Evolutionary conservation across 2,888 invertebrate species (phyloP).

Genomic region (Drosophila subsilvestris): DNA sequence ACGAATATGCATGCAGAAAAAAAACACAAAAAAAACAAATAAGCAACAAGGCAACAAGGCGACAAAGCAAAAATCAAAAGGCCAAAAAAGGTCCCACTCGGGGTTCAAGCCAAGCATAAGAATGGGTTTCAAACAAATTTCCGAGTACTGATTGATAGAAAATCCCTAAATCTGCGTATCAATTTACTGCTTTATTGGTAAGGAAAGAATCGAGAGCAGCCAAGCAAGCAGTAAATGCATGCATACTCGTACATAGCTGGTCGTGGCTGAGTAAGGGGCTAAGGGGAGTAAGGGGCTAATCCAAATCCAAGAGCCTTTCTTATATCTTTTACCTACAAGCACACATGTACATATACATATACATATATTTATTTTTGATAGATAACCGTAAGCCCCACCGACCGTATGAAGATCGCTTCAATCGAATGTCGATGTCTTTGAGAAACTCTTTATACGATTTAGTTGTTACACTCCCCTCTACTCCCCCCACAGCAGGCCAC

Average conservation of each 20-base stretch:
- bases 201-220: constrained; percentile 46
- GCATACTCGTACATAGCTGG: background rate
- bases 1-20: constrained; percentile 1
- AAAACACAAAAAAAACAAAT: no score
- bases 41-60: constrained; percentile 2
- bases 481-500: background rate
- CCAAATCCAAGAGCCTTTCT: constrained; percentile 19
- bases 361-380: background rate
- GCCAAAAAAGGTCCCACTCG: constrained; percentile 36
- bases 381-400: background rate
- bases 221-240: constrained; percentile 12
- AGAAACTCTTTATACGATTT: background rate
- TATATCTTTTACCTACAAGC: background rate
- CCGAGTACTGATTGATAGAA: constrained; percentile 61
- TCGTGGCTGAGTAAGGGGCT: background rate
- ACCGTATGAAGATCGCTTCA: background rate
- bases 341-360: constrained; percentile 11
- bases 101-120: constrained; percentile 49
- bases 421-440: background rate
- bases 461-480: background rate
- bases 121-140: constrained; percentile 58
- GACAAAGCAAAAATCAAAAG: constrained; percentile 38
- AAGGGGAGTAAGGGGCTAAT: no score
- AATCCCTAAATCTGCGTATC: constrained; percentile 61
- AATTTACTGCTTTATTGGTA: constrained; percentile 52